These are phyloP conservation scores for Tetragnatha versicolor DNA, from an alignment of 1,140 invertebrate species.

Conservation along the genomic window DNA sequence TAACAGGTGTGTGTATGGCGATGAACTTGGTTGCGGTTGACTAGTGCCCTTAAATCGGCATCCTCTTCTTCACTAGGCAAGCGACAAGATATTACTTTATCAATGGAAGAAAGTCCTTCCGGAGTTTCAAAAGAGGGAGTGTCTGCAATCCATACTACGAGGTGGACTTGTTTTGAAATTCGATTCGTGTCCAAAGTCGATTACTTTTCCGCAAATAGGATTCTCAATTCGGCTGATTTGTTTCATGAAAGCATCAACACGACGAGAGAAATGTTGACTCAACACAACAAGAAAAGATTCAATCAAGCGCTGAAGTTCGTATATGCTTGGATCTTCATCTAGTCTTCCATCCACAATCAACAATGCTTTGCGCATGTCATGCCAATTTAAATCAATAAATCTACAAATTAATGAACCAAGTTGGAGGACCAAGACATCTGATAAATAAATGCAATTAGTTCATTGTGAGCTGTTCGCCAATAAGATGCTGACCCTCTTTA, in stretches of 20 bases:
- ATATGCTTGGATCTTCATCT: background rate
- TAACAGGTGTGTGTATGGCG: conserved; percentile 39
- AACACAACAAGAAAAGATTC: background rate
- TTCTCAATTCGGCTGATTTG: conserved; percentile 13
- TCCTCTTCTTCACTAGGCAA: conserved; percentile 19
- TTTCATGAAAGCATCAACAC: background rate
- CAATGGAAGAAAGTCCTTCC: conserved; percentile 57
- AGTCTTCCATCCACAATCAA: conserved; percentile 19
- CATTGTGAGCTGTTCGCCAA: background rate
- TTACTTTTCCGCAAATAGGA: conserved; percentile 38
- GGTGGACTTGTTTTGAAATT: conserved; percentile 64
- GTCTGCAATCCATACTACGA: conserved; percentile 64
- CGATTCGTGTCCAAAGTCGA: conserved; percentile 61
- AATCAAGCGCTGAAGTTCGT: background rate
- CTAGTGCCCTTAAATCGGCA: conserved; percentile 21
- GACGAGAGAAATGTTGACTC: background rate
- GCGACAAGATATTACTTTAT: conserved; percentile 8
- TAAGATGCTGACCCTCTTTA: background rate
- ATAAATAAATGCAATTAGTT: conserved; percentile 49
- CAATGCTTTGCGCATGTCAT: conserved; percentile 42
- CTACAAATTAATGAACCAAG: conserved; percentile 42
- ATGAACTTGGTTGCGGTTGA: conserved; percentile 24
- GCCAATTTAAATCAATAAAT: conserved; percentile 50
- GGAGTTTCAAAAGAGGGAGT: conserved; percentile 60
- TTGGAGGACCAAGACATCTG: conserved; percentile 45